Evolutionary conservation across 37 sponge, comb jelly and placozoan species (phyloP).

Genomic region (Halisarca cf. caerulea): DNA sequence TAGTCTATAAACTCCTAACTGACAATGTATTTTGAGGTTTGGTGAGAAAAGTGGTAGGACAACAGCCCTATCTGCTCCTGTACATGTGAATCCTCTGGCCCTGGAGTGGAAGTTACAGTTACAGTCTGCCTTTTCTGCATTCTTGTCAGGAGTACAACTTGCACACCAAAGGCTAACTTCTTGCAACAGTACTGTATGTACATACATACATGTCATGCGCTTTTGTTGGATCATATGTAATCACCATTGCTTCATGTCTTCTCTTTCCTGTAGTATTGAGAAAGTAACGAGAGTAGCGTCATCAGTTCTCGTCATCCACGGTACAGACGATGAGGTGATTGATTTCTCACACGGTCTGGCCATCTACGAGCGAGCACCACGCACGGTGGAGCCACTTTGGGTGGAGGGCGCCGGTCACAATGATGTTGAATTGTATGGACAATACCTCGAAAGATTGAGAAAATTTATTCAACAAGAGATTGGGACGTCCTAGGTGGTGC

Average conservation of each 20-base stretch:
- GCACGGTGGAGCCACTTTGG: conserved; percentile 98
- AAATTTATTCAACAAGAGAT: conserved; percentile 85
- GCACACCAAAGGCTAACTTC: no score
- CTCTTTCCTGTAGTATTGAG: conserved; percentile 64
- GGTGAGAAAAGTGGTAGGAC: no score
- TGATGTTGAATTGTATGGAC: conserved; percentile 96
- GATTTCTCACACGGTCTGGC: conserved; percentile 96
- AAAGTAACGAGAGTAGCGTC: conserved; percentile 83
- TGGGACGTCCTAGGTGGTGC: conserved; percentile 46
- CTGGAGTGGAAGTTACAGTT: no score
- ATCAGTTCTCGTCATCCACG: conserved; percentile 92
- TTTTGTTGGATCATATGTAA: no score
- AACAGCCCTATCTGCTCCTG: no score
- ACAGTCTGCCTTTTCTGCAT: no score
- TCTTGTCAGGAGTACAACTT: no score
- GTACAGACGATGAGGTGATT: conserved; percentile 99
- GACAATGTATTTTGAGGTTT: no score
- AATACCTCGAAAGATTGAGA: conserved; percentile 89
- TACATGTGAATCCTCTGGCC: no score
- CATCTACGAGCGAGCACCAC: conserved; percentile 89
- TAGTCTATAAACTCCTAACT: no score
- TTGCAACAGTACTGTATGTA: background rate
- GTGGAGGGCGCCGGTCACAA: conserved; percentile 99
- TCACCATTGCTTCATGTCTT: no score
- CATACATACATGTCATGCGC: background rate